A percentile compares a stretch with the other conserved stretches of the same genome.
phyloP scores from a whole-genome alignment of 1,140 invertebrate species.

The Trachelipus rathkii region DNA sequence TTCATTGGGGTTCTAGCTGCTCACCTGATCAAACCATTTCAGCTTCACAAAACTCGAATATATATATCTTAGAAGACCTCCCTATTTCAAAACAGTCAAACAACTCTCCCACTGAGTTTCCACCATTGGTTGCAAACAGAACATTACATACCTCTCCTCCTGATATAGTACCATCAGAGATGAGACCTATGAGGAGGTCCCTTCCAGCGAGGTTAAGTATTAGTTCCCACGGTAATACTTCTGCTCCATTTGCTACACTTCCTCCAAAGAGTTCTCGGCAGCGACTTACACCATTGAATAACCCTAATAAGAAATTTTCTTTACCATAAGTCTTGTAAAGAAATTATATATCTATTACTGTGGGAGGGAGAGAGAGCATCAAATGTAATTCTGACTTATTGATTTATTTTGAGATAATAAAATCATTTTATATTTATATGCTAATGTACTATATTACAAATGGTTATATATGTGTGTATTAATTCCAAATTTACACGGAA shows the following conservation, averaged over 20 bases:
- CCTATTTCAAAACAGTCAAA: background rate
- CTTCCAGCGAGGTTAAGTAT: too few relatives aligned
- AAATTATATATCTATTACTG: too few relatives aligned
- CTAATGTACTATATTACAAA: too few relatives aligned
- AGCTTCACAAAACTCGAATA: background rate
- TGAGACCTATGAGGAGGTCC: too few relatives aligned
- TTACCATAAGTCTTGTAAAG: background rate
- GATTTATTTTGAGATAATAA: too few relatives aligned
- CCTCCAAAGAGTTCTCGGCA: background rate
- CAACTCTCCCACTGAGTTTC: background rate
- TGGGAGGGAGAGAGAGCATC: too few relatives aligned
- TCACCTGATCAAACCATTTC: background rate
- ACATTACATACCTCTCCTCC: too few relatives aligned
- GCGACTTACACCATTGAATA: background rate
- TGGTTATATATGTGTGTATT: too few relatives aligned
- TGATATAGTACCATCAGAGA: too few relatives aligned
- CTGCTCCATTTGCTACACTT: background rate
- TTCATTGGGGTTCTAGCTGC: background rate
- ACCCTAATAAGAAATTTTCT: background rate
- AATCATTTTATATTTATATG: too few relatives aligned
- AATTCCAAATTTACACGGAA: too few relatives aligned
- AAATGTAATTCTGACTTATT: too few relatives aligned
- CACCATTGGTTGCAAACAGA: background rate
- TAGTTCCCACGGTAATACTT: background rate
- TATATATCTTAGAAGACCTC: background rate